A percentile compares a stretch with the other conserved stretches of the same genome.
Evolutionary conservation across 1,140 invertebrate species (phyloP).

Genomic region (Brachionus sp.): DNA sequence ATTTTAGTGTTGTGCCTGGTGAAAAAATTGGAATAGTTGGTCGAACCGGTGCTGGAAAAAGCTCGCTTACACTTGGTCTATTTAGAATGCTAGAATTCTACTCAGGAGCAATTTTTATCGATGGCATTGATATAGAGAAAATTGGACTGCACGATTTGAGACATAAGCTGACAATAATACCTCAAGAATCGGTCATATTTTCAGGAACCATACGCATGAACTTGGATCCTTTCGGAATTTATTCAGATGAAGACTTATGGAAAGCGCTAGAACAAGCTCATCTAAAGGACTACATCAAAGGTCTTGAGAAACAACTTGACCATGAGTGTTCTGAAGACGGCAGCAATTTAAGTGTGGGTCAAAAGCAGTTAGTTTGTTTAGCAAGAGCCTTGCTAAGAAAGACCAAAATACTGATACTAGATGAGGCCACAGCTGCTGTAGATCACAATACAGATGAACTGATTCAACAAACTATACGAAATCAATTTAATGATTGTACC

Average conservation of each 20-base stretch:
- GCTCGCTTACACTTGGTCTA: conserved; percentile 67
- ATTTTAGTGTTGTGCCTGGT: conserved; percentile 49
- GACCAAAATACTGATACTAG: conserved; percentile 74
- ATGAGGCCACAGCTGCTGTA: conserved; percentile 61
- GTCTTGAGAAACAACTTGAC: conserved; percentile 56
- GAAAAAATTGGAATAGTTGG: conserved; percentile 76
- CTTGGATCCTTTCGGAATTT: conserved; percentile 67
- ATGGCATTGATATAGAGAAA: conserved; percentile 66
- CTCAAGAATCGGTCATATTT: conserved; percentile 84
- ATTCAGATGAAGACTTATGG: conserved; percentile 69
- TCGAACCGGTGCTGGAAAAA: conserved; percentile 81
- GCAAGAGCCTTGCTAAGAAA: conserved; percentile 63
- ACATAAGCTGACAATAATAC: conserved; percentile 76
- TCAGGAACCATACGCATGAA: conserved; percentile 71
- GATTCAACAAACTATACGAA: conserved; percentile 59
- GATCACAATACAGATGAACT: conserved; percentile 59
- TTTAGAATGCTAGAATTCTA: conserved; percentile 62
- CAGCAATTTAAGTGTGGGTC: conserved; percentile 57
- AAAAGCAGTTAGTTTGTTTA: conserved; percentile 63
- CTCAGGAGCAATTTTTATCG: conserved; percentile 65
- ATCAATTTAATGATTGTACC: conserved; percentile 57
- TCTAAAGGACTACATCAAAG: conserved; percentile 55
- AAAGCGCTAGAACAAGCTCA: conserved; percentile 71
- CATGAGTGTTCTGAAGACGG: conserved; percentile 48
- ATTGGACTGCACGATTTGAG: conserved; percentile 70